Evolutionary conservation across 2,888 invertebrate genomes (phyloP), one percentile per base, ranked within the genome.

Genomic region (Chymomyza amoena): DNA sequence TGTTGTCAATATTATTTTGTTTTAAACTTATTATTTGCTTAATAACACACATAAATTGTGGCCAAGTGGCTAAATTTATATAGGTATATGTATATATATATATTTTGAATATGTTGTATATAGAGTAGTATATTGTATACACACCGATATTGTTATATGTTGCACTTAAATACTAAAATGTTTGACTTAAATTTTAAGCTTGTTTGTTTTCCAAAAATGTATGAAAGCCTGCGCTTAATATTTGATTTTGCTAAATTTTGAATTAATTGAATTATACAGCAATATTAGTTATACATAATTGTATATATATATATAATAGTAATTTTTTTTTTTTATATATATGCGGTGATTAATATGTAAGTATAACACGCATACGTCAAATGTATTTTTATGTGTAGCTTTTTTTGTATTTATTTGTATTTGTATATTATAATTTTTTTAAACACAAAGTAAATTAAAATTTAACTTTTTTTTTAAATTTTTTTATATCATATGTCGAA

Each of bases 201-300:
- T 68, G 20, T 20, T 63, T 75, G 69, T 66, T 73, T 80, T 81
- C 87, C 88, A 88, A 89, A 87, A 89, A 87, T 89, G 87, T 83
- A 89, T 87, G 87, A 87, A 88, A 88, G 87, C 87, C 86, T 71
- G 73, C 84, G 76, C 87, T 76, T 32, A 32, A 32, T 32, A 25
- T 32, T 73, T 77, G 68, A 69, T 45, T 10, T 57, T 69, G 36
- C 15, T 36, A 28, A 39, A 57, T 65, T 57, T 57, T 18, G 4
- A 62, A 56, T 64, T 66, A 70, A 69, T 78, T 78, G 72, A 73
- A 69, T 67, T 67, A 68, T 80, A 80, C 76, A 77, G 69, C 70
- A 68, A 73, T 69, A 67, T 73, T 66, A 16, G 62, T 52, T 18
- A 20, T 2, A 32, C 15, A 51, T 54, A 56, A 59, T n/a, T n/a